Evolutionary conservation across 2,797 vertebrate genomes (phyloP).

Genomic region (Taenioides sp.): DNA sequence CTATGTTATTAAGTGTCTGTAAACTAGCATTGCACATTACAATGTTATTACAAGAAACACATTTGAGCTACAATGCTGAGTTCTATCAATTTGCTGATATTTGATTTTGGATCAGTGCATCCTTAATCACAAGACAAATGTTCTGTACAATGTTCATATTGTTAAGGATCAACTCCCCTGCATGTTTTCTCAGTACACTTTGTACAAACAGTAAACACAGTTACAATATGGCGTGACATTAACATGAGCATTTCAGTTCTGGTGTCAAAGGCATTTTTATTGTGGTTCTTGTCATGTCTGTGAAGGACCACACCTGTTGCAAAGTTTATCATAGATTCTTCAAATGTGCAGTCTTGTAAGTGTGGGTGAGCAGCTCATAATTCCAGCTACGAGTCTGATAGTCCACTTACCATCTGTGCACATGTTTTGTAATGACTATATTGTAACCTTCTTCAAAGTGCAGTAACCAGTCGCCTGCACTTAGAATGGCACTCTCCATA

Average conservation of each 20-base stretch:
- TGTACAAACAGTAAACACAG: constrained; percentile 56
- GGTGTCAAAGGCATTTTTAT: constrained; percentile 65
- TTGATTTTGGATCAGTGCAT: constrained; percentile 9
- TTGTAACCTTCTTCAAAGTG: constrained; percentile 19
- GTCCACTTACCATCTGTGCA: constrained; percentile 25
- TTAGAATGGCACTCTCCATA: constrained; percentile 13
- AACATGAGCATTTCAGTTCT: constrained; percentile 63
- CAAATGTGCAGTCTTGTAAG: constrained; percentile 27
- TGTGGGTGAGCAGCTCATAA: constrained; percentile 44
- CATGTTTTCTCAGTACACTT: constrained; percentile 38
- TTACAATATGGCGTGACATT: constrained; percentile 63
- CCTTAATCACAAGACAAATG: not conserved
- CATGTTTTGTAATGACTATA: constrained; percentile 29
- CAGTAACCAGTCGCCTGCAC: constrained; percentile 22
- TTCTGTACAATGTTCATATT: not conserved
- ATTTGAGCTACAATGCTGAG: not conserved
- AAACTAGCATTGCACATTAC: not conserved
- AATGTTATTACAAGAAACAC: not conserved
- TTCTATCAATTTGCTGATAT: not conserved
- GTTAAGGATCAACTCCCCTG: constrained; percentile 28
- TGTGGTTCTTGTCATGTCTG: constrained; percentile 31
- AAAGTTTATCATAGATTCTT: not conserved
- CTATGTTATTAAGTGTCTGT: not conserved
- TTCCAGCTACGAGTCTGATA: constrained; percentile 30
- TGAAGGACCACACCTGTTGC: constrained; percentile 5